Base-by-base conservation (phyloP, 2,797 vertebrate genomes). In the Aquila chrysaetos region DNA sequence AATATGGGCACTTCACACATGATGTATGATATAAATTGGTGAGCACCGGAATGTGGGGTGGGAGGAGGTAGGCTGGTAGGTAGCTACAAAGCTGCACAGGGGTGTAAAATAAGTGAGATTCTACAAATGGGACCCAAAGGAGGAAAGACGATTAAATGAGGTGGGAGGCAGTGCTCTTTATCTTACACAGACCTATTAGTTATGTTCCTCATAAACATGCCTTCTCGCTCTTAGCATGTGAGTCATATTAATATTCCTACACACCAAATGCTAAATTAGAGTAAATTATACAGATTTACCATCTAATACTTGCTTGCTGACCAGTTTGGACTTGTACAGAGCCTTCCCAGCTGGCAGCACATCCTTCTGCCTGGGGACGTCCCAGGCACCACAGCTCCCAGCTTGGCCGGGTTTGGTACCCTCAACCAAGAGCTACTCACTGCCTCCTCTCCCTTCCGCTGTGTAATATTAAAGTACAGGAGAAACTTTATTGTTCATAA, bases 401-500 rank as follows among this genome's bases (percentile, higher is more conserved):
- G 63, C 61, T 30, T 39, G 67, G 83, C 60, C 7, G 3, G 27
- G 60, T 25, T 64, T 37, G 67, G 44, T 64, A 65, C 49, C 78
- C 37, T 54, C 85, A 57, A 0, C 78, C 43, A 20, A 51, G 82
- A 94, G 93, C 72, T 65, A 22, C 61, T 59, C 18, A 3, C 23
- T 0, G 2, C 59, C 49, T 54, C 30, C 46, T 68, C 46, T 72
- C 43, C 72, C 53, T 88, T 88, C 85, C 5, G 18, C 69, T 56
- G 14, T 24, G 3, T n/a, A 54, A 17, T 41, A 48, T 33, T 35
- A 19, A 74, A 74, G 56, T 53, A 77, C 37, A 63, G 74, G 53
- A 78, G 74, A 85, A 93, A 88, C 70, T 89, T 95, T n/a, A 82
- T 81, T 90, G 76, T 69, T 91, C 67, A 72, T 78, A 94, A 92